Base-by-base conservation (phyloP, 2,113 vertebrate genomes). In the Labeo rohita region DNA sequence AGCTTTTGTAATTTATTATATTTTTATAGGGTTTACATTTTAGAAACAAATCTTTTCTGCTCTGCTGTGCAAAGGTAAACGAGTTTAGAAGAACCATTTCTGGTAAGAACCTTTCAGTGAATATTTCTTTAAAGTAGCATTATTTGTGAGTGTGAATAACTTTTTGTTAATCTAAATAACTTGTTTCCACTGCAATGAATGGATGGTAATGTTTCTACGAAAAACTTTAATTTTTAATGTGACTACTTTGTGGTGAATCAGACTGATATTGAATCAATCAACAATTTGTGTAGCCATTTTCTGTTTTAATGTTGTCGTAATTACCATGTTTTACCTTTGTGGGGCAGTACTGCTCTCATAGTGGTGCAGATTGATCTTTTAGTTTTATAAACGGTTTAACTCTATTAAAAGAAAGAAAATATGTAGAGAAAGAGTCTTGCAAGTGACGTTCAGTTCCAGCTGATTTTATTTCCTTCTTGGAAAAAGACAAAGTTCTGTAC, bases 381-480 rank as follows among this genome's bases (percentile, higher is more conserved):
- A 11, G 18, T 13, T 74, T 61, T 45, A 83, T 61, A 50, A 8
- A 39, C 39, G 1, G 15, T 52, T 21, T 10, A 34, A 52, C 13
- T 9, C 18, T 28, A 23, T 74, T n/a, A 23, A n/a, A n/a, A 21
- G 3, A 21, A 73, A n/a, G 4, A 73, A 47, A 50, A 65, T 47
- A 66, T 15, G 21, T 47, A 72, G 74, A 56, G 49, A 82, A 77
- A 83, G 4, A 76, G n/a, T 79, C 89, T 93, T 95, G 93, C 61
- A 65, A 88, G 79, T 79, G 12, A 54, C 96, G 96, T 97, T 99
- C 98, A 99, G 98, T 99, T 99, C 98, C 98, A 99, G 98, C 98
- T 99, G 97, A 99, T 98, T 99, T 99, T 99, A 99, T 99, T 99
- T 98, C 97, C 97, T 98, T 99, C 96, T 96, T 94, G 93, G 96